These are phyloP conservation scores for Xylota sylvarum DNA, from an alignment of 2,888 invertebrate genomes.

Conservation along the genomic window DNA sequence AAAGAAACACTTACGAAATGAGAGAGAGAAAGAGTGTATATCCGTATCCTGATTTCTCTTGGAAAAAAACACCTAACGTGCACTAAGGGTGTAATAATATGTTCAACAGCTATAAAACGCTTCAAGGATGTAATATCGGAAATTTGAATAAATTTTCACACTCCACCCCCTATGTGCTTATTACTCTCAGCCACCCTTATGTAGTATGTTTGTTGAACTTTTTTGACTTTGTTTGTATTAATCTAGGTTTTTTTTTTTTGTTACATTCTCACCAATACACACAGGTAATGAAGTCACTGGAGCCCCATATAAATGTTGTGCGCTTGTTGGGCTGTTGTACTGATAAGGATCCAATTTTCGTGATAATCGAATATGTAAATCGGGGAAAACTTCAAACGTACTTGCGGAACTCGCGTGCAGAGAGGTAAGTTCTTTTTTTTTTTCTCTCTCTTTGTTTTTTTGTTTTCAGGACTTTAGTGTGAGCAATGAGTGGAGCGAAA, in stretches of 20 bases:
- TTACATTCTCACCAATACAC: conserved; percentile 81
- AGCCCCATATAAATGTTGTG: conserved; percentile 96
- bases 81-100: conserved; percentile 75
- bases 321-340: conserved; percentile 95
- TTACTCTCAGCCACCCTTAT: not conserved
- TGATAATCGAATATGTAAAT: conserved; percentile 96
- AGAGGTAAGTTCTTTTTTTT: conserved; percentile 85
- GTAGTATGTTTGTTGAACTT: conserved; percentile 30
- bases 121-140: conserved; percentile 77
- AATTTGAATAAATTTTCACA: conserved; percentile 77
- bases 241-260: conserved; percentile 47
- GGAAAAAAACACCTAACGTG: conserved; percentile 59
- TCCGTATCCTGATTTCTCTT: conserved; percentile 43
- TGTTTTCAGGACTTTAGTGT: conserved; percentile 34
- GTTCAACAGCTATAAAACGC: conserved; percentile 77
- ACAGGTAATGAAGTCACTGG: conserved; percentile 95
- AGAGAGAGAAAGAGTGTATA: conserved; percentile 3
- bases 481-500: not conserved
- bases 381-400: conserved; percentile 96
- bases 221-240: conserved; percentile 59
- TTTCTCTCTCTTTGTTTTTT: conserved; percentile 20
- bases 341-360: conserved; percentile 95
- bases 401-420: conserved; percentile 93
- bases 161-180: conserved; percentile 30
- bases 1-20: conserved; percentile 32